Evolutionary conservation across 92 coral and sea anemone genomes (phyloP), one percentile per base, ranked within the genome.

Genomic region (Phenganax subtilis): DNA sequence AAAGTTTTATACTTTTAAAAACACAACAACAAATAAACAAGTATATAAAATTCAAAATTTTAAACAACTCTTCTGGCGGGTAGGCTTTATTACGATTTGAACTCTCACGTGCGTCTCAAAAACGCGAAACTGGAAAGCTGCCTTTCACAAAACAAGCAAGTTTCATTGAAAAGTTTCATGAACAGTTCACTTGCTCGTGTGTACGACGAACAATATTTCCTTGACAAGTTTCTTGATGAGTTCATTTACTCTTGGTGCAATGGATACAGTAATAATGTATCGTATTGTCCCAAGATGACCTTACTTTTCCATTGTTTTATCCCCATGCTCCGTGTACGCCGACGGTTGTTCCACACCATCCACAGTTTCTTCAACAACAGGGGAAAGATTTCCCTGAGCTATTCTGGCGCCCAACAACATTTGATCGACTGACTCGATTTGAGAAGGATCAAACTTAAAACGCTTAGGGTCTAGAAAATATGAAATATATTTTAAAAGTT

Each of bases 401-500:
- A 93, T 83, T 80, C 96, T 87, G 5, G 97, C 98, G 44, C 98
- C 98, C 30, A 92, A 91, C 54, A 94, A 90, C 97, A 94, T 94
- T 62, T 93, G 92, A 85, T 94, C 97, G 0, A 88, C 80, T 31
- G 89, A 82, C 51, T 94, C 98, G 51, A 78, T 64, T 47, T 78
- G 55, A 8, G 82, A 28, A 12, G 82, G 72, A 62, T 78, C 82
- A 52, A 78, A 78, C 72, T 78, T 78, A 44, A 78, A 78, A 60
- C 82, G 82, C 25, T 72, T 44, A 14, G 72, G 72, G 9, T 66
- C 72, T 66, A 29, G 10, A 66, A 66, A 66, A 66, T 25, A 29
- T 37, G 65, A 59, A 59, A 59, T 59, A 14, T 59, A 1, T 14
- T 1, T 59, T 14, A 59, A 7, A 14, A 59, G 65, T 14, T 14